Percentiles rank a stretch among this genome's conserved stretches.
Conservation (phyloP, 2,888 invertebrate genomes). For the Holacanthella duospinosa region DNA sequence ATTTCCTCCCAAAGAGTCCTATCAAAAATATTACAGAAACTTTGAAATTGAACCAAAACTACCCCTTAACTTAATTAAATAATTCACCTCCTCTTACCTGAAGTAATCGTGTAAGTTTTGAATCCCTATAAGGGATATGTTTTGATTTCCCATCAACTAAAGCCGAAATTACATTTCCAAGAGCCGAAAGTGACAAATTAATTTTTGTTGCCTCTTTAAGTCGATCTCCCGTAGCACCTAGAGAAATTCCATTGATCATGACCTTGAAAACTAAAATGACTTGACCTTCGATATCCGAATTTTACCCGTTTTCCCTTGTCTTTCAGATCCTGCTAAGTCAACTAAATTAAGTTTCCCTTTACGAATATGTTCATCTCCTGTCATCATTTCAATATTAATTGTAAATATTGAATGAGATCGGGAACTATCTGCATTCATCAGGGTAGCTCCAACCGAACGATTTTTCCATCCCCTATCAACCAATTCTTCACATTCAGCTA, state of each 20-base stretch:
- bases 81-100: conserved; percentile 46
- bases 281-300: background rate
- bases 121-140: conserved; percentile 71
- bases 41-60: too few species aligned
- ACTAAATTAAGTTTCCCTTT: conserved; percentile 73
- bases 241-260: conserved; percentile 31
- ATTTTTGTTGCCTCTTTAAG: conserved; percentile 82
- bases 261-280: background rate
- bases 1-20: conserved; percentile 74
- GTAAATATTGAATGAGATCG: conserved; percentile 81
- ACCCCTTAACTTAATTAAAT: background rate
- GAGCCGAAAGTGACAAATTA: conserved; percentile 71
- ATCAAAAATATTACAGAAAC: conserved; percentile 12
- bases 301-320: conserved; percentile 62
- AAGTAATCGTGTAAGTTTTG: conserved; percentile 67
- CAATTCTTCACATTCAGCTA: conserved; percentile 61
- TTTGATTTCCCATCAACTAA: conserved; percentile 70
- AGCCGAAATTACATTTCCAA: conserved; percentile 82
- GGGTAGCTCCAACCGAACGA: conserved; percentile 69
- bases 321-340: conserved; percentile 77
- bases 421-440: conserved; percentile 80
- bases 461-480: conserved; percentile 61
- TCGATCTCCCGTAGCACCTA: conserved; percentile 72
- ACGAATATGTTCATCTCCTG: conserved; percentile 49
- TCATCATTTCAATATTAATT: conserved; percentile 68